Evolutionary conservation across 2,888 invertebrate species (phyloP).

Genomic region (Trachelus iudaicus): DNA sequence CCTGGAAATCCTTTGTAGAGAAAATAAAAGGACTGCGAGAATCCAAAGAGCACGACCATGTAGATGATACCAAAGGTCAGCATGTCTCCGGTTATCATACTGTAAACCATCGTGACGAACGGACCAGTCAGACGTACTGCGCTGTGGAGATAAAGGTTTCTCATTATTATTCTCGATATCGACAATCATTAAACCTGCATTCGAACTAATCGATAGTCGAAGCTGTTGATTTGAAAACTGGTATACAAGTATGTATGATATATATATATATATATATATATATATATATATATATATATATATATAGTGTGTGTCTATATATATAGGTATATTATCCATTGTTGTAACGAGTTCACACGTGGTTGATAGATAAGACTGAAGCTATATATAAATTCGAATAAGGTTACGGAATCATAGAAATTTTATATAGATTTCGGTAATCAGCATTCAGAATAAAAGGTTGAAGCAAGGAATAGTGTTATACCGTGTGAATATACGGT

Average conservation of each 20-base stretch:
- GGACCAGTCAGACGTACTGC: conserved; percentile 96
- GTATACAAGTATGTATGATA: background rate
- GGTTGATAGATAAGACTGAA: background rate
- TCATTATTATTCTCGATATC: background rate
- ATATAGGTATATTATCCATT: background rate
- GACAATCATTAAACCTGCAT: background rate
- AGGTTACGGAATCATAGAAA: background rate
- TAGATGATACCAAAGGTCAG: conserved; percentile 98
- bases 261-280: too few species aligned
- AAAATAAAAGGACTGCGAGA: conserved; percentile 95
- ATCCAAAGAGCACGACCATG: conserved; percentile 92
- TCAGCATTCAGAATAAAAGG: background rate
- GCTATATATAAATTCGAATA: background rate
- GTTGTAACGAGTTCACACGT: background rate
- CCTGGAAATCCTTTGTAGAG: conserved; percentile 92
- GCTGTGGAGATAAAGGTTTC: conserved; percentile 66
- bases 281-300: too few species aligned
- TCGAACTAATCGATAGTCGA: background rate
- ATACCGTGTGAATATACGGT: background rate
- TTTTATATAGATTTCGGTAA: background rate
- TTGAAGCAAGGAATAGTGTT: background rate
- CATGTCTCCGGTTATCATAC: conserved; percentile 99
- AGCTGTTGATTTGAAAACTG: background rate
- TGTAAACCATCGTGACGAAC: conserved; percentile 99
- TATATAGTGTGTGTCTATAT: too few species aligned